These are phyloP conservation scores for Cranoglanis bouderius DNA, from an alignment of 2,113 vertebrate species.

Conservation along the genomic window DNA sequence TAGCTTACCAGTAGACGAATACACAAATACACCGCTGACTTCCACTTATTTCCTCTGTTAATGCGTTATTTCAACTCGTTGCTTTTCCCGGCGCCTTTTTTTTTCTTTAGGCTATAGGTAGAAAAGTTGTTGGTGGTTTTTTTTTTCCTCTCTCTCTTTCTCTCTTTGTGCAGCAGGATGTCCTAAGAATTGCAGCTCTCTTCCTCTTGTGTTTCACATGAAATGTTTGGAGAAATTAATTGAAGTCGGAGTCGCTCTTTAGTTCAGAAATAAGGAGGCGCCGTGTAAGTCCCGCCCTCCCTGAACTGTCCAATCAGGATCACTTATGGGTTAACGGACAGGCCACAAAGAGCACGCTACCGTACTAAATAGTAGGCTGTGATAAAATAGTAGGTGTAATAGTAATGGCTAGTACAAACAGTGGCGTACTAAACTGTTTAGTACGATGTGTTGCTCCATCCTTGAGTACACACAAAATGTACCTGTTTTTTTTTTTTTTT, in stretches of 20 bases:
- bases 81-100: background rate
- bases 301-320: background rate
- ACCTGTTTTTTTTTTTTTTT: no score
- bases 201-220: slow-evolving; percentile 15
- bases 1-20: background rate
- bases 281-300: slow-evolving; percentile 58
- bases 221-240: slow-evolving; percentile 52
- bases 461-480: no score
- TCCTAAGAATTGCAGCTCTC: background rate
- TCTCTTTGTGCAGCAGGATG: background rate
- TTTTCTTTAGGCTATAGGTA: no score
- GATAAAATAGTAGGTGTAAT: background rate
- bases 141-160: background rate
- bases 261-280: slow-evolving; percentile 67
- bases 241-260: slow-evolving; percentile 56
- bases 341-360: background rate
- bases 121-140: background rate
- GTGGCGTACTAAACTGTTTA: background rate
- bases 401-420: background rate
- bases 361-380: background rate
- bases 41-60: slow-evolving; percentile 20
- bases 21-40: background rate
- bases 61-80: background rate
- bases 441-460: background rate
- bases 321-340: background rate